Percentiles rank a stretch among this genome's conserved stretches.
Evolutionary conservation across 2,888 invertebrate genomes (phyloP).

Genomic region (Rotaria macrura): DNA sequence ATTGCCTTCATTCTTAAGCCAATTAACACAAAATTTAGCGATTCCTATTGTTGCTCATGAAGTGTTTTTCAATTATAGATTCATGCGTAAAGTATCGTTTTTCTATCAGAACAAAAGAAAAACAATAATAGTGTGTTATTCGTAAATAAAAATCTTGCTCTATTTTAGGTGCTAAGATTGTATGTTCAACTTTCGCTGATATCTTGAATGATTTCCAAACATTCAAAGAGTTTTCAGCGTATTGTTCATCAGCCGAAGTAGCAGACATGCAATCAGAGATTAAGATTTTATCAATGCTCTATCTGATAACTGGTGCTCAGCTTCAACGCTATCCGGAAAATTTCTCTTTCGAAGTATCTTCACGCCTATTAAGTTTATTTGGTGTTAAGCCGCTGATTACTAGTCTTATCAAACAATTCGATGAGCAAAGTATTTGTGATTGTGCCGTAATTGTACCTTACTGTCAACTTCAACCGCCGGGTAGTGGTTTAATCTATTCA

Average conservation of each 20-base stretch:
- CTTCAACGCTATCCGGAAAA: constrained; percentile 22
- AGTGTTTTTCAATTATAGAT: constrained; percentile 22
- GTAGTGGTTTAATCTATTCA: constrained; percentile 16
- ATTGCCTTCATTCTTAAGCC: constrained; percentile 13
- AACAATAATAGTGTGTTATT: not conserved
- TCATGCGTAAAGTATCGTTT: not conserved
- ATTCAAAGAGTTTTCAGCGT: not conserved
- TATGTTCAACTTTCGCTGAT: not conserved
- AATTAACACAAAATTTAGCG: constrained; percentile 4
- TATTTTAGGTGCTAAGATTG: constrained; percentile 10
- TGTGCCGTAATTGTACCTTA: constrained; percentile 16
- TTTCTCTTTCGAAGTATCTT: not conserved
- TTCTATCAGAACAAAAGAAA: not conserved
- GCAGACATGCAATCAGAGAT: not conserved
- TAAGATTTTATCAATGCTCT: not conserved
- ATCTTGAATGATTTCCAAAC: not conserved
- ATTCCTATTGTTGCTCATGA: not conserved
- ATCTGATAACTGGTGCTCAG: not conserved
- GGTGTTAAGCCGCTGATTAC: not conserved
- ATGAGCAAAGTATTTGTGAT: not conserved
- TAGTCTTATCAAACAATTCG: constrained; percentile 12
- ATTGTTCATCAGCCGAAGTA: not conserved
- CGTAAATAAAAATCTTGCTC: not conserved
- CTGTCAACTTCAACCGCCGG: constrained; percentile 9
- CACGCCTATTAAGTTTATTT: constrained; percentile 6